Evolutionary conservation across 2,797 vertebrate species (phyloP), one percentile per base, ranked within the genome.

Genomic region (Mus caroli): DNA sequence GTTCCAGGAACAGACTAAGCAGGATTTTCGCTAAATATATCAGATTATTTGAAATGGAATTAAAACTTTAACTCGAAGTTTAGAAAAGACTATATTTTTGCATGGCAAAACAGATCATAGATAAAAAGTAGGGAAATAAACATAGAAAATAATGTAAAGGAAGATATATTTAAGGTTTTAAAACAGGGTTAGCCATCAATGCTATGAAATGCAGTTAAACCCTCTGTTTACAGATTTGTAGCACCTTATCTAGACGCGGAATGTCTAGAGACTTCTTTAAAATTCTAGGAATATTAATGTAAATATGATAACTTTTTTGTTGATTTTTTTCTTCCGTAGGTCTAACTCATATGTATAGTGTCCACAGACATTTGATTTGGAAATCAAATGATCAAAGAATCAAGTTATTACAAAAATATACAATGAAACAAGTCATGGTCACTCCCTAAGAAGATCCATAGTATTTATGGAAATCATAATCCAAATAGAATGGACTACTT

Each of bases 31-130:
- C 60, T 75, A 75, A 97, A 88, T 79, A 92, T 95, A 71, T 95
- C 73, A 3, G 54, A 64, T 28, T 80, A 56, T 97, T 79, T 88
- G 46, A 96, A 96, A 96, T 91, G 1, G 6, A 43, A 50, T 69
- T 76, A 3, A 19, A 89, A 75, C 1, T 37, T 89, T 75, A 40
- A 73, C n/a, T 83, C 19, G 34, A 22, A 75, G n/a, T 64, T 92
- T n/a, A 93, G 84, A 34, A 71, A 54, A 28, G 19, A 76, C 1
- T 1, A 37, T 37, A 13, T 0, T 24, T 67, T 62, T 62, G 15
- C 22, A 79, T 71, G 58, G 69, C 24, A 37, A 85, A 91, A 50
- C 10, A 54, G 12, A 31, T 34, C 40, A 20, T n/a, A 56, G 34
- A 84, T 14, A 88, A 67, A 37, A 43, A 31, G 31, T 58, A n/a